Evolutionary conservation across 64 coral and sea anemone species (phyloP), one percentile per base, ranked within the genome.

Genomic region (Platygyra sinensis): DNA sequence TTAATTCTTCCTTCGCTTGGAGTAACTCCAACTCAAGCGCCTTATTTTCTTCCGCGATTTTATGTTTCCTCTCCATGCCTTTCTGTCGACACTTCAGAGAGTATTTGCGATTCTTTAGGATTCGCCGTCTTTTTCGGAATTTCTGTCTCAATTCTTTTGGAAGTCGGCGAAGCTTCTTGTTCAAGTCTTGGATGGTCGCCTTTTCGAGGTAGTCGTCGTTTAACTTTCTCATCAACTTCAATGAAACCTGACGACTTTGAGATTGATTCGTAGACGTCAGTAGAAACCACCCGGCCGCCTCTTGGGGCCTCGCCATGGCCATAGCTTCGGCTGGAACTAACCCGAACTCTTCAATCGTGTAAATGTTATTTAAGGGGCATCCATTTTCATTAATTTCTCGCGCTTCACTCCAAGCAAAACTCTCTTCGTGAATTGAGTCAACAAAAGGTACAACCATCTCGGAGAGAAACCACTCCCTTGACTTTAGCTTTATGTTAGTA

Each of bases 31-130:
- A 57, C 30, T 93, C 86, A 31, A 89, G 78, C 24, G 52, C 54
- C 24, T 11, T 73, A 24, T 89, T 74, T 52, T 74, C 80, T 13
- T 46, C 50, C 15, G 59, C 86, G 30, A 93, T 79, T 30, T 24
- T 82, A 31, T 83, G 62, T 49, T 93, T 67, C 9, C 14, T 32
- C 49, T 89, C 67, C 22, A 25, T 10, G 60, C 75, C 73, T 31
- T 83, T 89, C 54, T 50, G 46, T 50, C 92, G 91, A 42, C 72
- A 88, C 38, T 74, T 93, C 2, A 64, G 55, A 7, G 91, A 78
- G 75, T 93, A 93, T 65, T 80, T 62, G 61, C 91, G 85, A 42
- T 89, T 93, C 69, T 83, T 93, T 12, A 93, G 67, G 55, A 79
- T 30, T 52, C 87, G 59, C 27, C 86, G 83, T 64, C 32, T 89